A percentile compares a stretch with the other conserved stretches of the same genome.
Conservation (phyloP, 2,113 vertebrate genomes). For the Microtus pennsylvanicus region DNA sequence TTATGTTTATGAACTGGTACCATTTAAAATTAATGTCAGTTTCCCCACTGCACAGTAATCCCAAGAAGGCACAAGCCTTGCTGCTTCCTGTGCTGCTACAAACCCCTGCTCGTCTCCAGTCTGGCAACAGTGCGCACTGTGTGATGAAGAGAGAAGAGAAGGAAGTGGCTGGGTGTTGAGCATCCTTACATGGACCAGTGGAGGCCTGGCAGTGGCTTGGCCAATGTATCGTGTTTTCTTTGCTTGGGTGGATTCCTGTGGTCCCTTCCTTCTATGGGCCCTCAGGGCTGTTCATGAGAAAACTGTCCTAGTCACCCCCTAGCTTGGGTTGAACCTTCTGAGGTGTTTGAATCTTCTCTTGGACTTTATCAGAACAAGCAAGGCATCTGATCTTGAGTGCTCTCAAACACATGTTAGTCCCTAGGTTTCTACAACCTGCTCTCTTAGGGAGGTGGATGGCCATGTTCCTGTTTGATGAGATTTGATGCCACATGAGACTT, state of each 20-base stretch:
- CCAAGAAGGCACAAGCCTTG: neutral
- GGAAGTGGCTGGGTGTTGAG: neutral
- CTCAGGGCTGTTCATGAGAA: neutral
- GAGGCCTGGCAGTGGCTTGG: neutral
- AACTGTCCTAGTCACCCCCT: neutral
- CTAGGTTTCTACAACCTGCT: neutral
- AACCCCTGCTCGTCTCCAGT: neutral
- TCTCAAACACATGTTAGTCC: neutral
- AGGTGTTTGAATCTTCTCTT: neutral
- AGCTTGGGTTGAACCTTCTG: neutral
- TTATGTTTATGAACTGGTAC: neutral
- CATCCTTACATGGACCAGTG: neutral
- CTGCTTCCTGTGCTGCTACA: neutral
- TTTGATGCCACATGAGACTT: slow-evolving; percentile 72
- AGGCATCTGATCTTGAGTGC: neutral
- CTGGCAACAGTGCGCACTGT: neutral
- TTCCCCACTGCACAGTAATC: neutral
- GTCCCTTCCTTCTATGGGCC: neutral
- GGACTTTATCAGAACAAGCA: slow-evolving; percentile 9
- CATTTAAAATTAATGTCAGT: neutral
- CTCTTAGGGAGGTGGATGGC: neutral
- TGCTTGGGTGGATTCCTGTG: neutral
- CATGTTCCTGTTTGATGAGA: slow-evolving; percentile 72
- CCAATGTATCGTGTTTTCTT: neutral
- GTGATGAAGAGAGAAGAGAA: neutral